phyloP scores from a whole-genome alignment of 2,888 invertebrate species.

The Drosophila eohydei region DNA sequence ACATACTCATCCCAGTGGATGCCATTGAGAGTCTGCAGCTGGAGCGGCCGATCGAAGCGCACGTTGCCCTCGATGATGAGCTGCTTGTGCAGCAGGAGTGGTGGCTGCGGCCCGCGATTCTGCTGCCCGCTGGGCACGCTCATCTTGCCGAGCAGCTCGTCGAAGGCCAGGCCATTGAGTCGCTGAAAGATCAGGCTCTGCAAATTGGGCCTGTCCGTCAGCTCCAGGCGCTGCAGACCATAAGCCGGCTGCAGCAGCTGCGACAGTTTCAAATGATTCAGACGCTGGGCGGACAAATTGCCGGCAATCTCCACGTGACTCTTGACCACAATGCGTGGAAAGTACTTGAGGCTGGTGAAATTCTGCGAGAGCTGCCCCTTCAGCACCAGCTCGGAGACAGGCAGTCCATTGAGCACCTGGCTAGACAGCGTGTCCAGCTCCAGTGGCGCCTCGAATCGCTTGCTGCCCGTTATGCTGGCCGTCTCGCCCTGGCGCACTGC shows the following conservation, averaged over 20 bases:
- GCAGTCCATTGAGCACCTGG: conserved; percentile 58
- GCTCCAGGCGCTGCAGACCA: conserved; percentile 64
- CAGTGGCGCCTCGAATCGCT: conserved; percentile 66
- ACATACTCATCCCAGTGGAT: conserved; percentile 74
- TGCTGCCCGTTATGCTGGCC: conserved; percentile 68
- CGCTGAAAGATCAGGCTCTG: conserved; percentile 69
- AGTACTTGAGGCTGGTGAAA: conserved; percentile 67
- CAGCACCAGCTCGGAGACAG: conserved; percentile 61
- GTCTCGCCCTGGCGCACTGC: conserved; percentile 71
- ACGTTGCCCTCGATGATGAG: conserved; percentile 79
- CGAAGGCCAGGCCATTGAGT: conserved; percentile 76
- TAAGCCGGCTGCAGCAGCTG: conserved; percentile 60
- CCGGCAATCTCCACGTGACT: conserved; percentile 37
- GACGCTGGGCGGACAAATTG: conserved; percentile 42
- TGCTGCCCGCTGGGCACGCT: conserved; percentile 7
- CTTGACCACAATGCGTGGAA: conserved; percentile 63
- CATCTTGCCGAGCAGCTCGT: conserved; percentile 68
- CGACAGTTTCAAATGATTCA: conserved; percentile 65
- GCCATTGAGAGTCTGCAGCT: conserved; percentile 68
- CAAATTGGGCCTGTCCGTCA: conserved; percentile 52
- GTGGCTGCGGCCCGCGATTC: conserved; percentile 17
- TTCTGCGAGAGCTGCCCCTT: conserved; percentile 36
- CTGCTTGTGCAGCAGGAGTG: conserved; percentile 77
- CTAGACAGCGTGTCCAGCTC: conserved; percentile 47
- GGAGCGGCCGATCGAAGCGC: conserved; percentile 65